Evolutionary conservation across 2,888 invertebrate species (phyloP).

Genomic region (Carcina quercana): DNA sequence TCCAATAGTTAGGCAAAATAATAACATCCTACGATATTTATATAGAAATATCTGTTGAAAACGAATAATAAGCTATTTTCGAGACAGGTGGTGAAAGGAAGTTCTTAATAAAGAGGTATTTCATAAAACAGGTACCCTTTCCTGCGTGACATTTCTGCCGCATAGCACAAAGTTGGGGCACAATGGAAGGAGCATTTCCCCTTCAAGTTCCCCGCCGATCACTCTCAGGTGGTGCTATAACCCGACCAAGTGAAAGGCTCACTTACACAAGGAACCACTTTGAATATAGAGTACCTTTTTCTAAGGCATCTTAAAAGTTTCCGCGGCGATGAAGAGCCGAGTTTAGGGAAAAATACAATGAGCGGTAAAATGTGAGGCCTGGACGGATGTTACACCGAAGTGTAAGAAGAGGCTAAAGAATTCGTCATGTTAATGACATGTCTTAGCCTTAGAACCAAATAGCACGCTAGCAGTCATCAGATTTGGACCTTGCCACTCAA

Average conservation of each 20-base stretch:
- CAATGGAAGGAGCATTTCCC: background rate
- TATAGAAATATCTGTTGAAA: too few species aligned
- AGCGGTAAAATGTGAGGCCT: conserved; percentile 1
- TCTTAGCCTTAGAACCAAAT: too few species aligned
- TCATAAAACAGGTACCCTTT: background rate
- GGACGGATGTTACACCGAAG: background rate
- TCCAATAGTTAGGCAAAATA: too few species aligned
- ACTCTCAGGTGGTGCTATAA: conserved; percentile 10
- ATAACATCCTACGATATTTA: too few species aligned
- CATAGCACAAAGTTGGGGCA: background rate
- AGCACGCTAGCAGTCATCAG: too few species aligned
- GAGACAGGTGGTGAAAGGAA: too few species aligned
- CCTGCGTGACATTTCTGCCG: background rate
- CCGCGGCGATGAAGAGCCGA: conserved; percentile 12
- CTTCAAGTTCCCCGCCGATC: conserved; percentile 2
- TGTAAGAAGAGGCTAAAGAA: background rate
- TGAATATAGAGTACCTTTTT: conserved; percentile 41
- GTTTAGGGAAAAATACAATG: conserved; percentile 8
- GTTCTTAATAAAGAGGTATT: too few species aligned
- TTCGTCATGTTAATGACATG: too few species aligned
- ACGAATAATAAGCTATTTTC: too few species aligned
- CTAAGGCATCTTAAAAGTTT: conserved; percentile 22
- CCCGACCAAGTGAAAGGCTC: conserved; percentile 29
- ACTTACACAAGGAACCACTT: conserved; percentile 18
- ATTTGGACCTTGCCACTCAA: too few species aligned